phyloP scores from a whole-genome alignment of 2,797 vertebrate genomes.

The Centroberyx gerrardi region DNA sequence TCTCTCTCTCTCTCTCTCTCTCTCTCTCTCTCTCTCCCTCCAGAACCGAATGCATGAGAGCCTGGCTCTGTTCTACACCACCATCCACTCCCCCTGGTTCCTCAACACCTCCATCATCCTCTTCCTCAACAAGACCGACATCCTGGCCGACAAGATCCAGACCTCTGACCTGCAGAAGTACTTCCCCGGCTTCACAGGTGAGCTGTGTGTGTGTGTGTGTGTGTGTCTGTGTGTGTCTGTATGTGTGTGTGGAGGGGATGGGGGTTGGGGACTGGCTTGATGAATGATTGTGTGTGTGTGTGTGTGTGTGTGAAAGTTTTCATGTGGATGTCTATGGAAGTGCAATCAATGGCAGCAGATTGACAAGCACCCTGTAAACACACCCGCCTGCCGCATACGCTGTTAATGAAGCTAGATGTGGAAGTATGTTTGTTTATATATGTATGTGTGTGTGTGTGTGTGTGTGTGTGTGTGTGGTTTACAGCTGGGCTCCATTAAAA shows the following conservation, averaged over 20 bases:
- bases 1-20: neutral
- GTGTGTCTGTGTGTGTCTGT: neutral
- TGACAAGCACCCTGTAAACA: too few species aligned
- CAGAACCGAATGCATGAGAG: slow-evolving; percentile 90
- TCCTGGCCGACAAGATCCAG: slow-evolving; percentile 86
- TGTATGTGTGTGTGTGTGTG: neutral
- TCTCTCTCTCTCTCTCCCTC: neutral
- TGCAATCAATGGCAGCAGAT: too few species aligned
- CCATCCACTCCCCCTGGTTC: slow-evolving; percentile 88
- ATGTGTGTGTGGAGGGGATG: neutral
- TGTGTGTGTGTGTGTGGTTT: neutral
- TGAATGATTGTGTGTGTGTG: too few species aligned
- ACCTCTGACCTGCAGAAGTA: slow-evolving; percentile 85
- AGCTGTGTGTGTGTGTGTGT: neutral
- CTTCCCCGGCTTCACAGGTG: slow-evolving; percentile 83
- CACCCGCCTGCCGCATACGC: too few species aligned
- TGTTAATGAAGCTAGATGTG: neutral
- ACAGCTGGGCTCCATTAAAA: too few species aligned
- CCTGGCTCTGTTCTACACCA: slow-evolving; percentile 87
- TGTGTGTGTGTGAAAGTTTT: neutral
- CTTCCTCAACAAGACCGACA: slow-evolving; percentile 90
- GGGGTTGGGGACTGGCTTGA: too few species aligned
- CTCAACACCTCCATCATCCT: slow-evolving; percentile 86
- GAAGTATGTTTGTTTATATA: too few species aligned
- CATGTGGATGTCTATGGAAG: too few species aligned